Conservation (phyloP, 1,140 invertebrate species). For the Venturia canescens region DNA sequence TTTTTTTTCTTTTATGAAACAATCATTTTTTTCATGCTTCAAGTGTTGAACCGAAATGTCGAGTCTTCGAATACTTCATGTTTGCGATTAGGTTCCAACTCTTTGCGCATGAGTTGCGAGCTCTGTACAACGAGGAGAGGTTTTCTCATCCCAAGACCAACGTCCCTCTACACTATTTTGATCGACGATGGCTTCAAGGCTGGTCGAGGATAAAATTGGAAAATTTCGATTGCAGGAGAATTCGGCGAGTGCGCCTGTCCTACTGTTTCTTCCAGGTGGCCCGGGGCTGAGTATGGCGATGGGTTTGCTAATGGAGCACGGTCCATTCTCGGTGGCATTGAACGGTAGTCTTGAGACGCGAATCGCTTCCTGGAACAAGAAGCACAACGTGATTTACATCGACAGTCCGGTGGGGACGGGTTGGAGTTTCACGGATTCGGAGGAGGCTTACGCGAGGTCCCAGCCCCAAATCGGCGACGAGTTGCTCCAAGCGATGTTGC, state of each 20-base stretch:
- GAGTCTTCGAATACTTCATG: too few species aligned
- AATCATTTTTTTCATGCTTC: too few species aligned
- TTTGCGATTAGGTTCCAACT: too few species aligned
- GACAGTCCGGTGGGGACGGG: constrained; percentile 93
- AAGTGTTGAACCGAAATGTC: too few species aligned
- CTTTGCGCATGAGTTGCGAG: too few species aligned
- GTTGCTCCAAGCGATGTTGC: constrained; percentile 81
- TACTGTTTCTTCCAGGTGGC: constrained; percentile 92
- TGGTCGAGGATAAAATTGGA: too few species aligned
- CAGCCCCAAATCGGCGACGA: constrained; percentile 83
- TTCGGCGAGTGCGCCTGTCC: constrained; percentile 81
- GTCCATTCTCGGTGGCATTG: constrained; percentile 83
- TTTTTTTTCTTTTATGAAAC: too few species aligned
- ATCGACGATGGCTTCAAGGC: too few species aligned
- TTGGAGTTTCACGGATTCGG: constrained; percentile 84
- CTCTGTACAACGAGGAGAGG: too few species aligned
- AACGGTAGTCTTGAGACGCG: constrained; percentile 79
- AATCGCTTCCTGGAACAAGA: constrained; percentile 85
- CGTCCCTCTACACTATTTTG: too few species aligned
- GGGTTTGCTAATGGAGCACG: constrained; percentile 90
- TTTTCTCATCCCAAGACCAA: too few species aligned
- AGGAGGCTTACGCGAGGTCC: constrained; percentile 81
- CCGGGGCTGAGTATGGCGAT: constrained; percentile 89
- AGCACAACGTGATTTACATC: constrained; percentile 88
- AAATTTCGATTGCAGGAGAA: constrained; percentile 64